Evolutionary conservation across 2,797 vertebrate genomes (phyloP), one percentile per base, ranked within the genome.

Genomic region (Hemibagrus guttatus): DNA sequence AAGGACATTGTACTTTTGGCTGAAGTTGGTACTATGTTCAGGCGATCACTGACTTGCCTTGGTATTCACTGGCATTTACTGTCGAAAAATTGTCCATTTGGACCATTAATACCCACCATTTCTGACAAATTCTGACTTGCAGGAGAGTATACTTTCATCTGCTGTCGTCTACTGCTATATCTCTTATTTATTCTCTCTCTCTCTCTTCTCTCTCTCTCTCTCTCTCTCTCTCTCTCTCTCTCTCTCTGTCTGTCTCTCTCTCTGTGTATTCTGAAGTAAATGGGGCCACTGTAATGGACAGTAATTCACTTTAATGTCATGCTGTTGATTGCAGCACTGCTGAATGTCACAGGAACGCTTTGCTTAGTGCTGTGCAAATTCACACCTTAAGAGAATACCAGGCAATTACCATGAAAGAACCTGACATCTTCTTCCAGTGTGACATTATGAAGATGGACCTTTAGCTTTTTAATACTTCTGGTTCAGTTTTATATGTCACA

Each of bases 231-330:
- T 91, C 88, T 68, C 83, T 68, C 61, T 19, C 82, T 74, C 80
- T 54, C 54, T 88, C 89, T 91, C 88, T 68, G 81, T 68, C 61
- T 19, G 78, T 74, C 80, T 54, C 54, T 88, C 89, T 91, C 88
- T 68, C 81, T 76, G 74, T 79, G 74, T 71, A 26, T 87, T 84
- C 87, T 28, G 76, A 71, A 84, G 76, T 85, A 86, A 90, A 91
- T 88, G 88, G 84, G 52, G 74, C 86, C 71, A 84, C 69, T 42
- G 79, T 91, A 89, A 89, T 91, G 90, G 89, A 87, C 90, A 90
- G 90, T 89, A 89, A 90, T 90, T 85, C 91, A 90, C 86, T 87
- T 91, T 86, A 90, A 89, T 85, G 85, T 88, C 85, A 87, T 74
- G 78, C 86, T 86, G 84, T 78, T 91, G 87, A 90, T 90, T 90